Conservation (phyloP, 2,113 vertebrate genomes). For the Acrocephalus arundinaceus region DNA sequence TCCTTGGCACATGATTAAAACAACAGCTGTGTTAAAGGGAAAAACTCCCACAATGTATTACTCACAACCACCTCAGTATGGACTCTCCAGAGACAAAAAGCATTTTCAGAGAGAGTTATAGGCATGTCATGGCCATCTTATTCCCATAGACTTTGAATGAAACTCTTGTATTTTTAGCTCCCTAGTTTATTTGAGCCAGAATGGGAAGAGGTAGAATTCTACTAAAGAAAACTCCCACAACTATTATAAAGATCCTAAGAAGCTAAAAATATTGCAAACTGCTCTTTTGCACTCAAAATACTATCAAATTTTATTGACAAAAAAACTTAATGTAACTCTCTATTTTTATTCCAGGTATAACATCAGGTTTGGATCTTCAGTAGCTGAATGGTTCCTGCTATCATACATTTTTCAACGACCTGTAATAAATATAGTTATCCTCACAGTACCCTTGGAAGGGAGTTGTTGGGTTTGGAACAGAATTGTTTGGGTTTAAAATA, state of each 20-base stretch:
- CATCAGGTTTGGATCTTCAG: background rate
- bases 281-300: background rate
- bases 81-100: conserved; percentile 44
- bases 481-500: background rate
- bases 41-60: conserved; percentile 62
- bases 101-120: conserved; percentile 23
- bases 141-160: conserved; percentile 19
- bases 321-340: background rate
- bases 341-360: background rate
- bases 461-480: background rate
- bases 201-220: background rate
- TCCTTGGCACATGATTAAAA: conserved; percentile 70
- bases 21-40: conserved; percentile 67
- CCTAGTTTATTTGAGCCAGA: background rate
- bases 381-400: background rate
- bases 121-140: background rate
- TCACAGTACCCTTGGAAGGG: background rate
- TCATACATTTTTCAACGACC: background rate
- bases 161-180: conserved; percentile 17
- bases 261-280: background rate
- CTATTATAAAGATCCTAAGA: background rate
- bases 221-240: background rate
- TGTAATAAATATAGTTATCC: background rate
- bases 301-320: background rate
- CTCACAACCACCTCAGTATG: conserved; percentile 34